phyloP scores from a whole-genome alignment of 2,888 invertebrate genomes.

The Epirrhoe tristata region DNA sequence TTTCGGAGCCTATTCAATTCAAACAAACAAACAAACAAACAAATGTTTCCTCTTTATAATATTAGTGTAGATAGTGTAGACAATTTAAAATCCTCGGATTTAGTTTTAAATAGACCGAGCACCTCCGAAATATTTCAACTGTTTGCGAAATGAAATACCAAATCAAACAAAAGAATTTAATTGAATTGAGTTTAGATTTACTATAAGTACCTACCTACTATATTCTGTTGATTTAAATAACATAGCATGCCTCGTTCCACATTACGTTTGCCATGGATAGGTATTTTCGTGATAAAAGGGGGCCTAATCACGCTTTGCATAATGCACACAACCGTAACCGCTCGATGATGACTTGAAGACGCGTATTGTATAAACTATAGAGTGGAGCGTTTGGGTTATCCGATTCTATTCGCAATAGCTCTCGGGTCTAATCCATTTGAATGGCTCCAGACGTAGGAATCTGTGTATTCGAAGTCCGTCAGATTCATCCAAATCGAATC shows the following conservation, averaged over 20 bases:
- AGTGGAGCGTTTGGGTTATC: conserved; percentile 51
- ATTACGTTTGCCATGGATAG: neutral
- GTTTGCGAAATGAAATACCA: conserved; percentile 9
- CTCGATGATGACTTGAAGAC: conserved; percentile 42
- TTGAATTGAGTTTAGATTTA: conserved; percentile 15
- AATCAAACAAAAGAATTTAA: conserved; percentile 14
- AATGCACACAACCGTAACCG: conserved; percentile 5
- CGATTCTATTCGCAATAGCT: conserved; percentile 54
- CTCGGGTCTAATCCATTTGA: conserved; percentile 62
- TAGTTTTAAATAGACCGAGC: neutral
- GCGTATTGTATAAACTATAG: conserved; percentile 39
- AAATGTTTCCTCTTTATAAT: too few relatives aligned
- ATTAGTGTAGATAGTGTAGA: too few relatives aligned
- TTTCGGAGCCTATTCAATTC: too few relatives aligned
- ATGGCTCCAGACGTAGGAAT: conserved; percentile 56
- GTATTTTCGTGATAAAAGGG: neutral
- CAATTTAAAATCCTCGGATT: neutral
- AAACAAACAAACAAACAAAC: too few relatives aligned
- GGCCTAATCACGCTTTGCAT: neutral
- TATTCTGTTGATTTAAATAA: conserved; percentile 8
- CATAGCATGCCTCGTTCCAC: neutral
- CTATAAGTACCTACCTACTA: neutral
- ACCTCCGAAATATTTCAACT: conserved; percentile 6
- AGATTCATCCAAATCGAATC: conserved; percentile 49
- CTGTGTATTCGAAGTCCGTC: conserved; percentile 58